These are phyloP conservation scores for Tenthredo amoena DNA, from an alignment of 2,888 invertebrate species.

Conservation along the genomic window DNA sequence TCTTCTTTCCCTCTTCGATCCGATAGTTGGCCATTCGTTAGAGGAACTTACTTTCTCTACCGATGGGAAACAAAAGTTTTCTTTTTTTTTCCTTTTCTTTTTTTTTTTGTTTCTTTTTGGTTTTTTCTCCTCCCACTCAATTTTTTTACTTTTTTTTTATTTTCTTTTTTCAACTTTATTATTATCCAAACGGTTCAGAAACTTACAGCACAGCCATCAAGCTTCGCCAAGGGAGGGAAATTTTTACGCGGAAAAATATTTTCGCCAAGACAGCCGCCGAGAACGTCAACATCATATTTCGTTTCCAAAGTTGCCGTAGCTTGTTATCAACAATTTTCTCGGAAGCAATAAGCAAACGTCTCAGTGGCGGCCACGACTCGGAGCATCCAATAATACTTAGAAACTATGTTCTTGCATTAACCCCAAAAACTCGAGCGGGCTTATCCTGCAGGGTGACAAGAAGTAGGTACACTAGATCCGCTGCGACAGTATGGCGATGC, in stretches of 20 bases:
- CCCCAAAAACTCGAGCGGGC: slow-evolving; percentile 38
- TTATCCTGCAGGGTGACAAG: slow-evolving; percentile 36
- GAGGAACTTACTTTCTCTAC: neutral
- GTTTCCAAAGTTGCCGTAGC: neutral
- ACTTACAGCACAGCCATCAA: slow-evolving; percentile 17
- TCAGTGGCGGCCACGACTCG: neutral
- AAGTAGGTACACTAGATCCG: slow-evolving; percentile 14
- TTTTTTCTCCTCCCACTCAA: neutral
- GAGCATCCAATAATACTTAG: slow-evolving; percentile 47
- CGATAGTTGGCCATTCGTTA: neutral
- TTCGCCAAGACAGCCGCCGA: slow-evolving; percentile 12
- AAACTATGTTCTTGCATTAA: slow-evolving; percentile 52
- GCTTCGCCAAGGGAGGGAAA: slow-evolving; percentile 6
- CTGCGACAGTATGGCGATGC: neutral
- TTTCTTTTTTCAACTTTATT: neutral
- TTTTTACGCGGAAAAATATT: slow-evolving; percentile 28
- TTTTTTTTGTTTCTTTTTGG: neutral
- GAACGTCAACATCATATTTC: slow-evolving; percentile 51
- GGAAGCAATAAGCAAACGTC: slow-evolving; percentile 45
- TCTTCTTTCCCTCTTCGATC: neutral
- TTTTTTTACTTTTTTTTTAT: slow-evolving; percentile 7
- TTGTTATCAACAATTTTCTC: slow-evolving; percentile 48
- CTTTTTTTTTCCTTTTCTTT: slow-evolving; percentile 6
- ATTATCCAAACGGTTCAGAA: slow-evolving; percentile 8
- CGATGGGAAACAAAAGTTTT: neutral